Evolutionary conservation across 2,888 invertebrate species (phyloP).

Genomic region (Hydrotaea diabolus): DNA sequence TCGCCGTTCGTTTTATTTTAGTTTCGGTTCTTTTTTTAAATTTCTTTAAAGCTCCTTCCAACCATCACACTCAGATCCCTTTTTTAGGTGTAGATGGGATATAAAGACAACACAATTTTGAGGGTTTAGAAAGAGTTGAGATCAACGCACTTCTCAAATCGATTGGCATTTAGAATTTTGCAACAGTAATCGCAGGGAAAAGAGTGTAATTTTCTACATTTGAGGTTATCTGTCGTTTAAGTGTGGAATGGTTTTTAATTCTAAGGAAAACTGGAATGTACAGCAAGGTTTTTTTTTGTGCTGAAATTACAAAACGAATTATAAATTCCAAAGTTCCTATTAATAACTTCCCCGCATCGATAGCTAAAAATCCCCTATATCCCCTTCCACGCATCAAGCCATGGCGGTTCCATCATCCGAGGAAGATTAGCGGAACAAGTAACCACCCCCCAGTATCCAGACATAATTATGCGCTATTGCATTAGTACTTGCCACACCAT

Average conservation of each 20-base stretch:
- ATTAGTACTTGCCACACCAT: not conserved
- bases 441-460: too few species aligned
- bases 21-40: conserved; percentile 8
- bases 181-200: not conserved
- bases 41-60: not conserved
- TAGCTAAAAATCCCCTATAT: too few species aligned
- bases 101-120: conserved; percentile 18
- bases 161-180: conserved; percentile 6
- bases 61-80: not conserved
- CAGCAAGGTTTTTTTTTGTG: too few species aligned
- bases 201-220: not conserved
- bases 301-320: too few species aligned
- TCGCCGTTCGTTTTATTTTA: not conserved
- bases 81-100: not conserved
- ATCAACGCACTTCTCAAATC: conserved; percentile 5
- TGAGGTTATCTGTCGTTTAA: not conserved
- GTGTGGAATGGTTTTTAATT: too few species aligned
- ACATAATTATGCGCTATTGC: not conserved
- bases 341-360: too few species aligned
- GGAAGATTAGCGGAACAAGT: too few species aligned
- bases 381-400: too few species aligned
- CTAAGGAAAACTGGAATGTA: too few species aligned
- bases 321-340: too few species aligned
- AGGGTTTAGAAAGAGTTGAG: conserved; percentile 12
- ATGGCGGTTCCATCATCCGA: too few species aligned